phyloP scores from a whole-genome alignment of 1,140 invertebrate species.

The Drosophila lini region DNA sequence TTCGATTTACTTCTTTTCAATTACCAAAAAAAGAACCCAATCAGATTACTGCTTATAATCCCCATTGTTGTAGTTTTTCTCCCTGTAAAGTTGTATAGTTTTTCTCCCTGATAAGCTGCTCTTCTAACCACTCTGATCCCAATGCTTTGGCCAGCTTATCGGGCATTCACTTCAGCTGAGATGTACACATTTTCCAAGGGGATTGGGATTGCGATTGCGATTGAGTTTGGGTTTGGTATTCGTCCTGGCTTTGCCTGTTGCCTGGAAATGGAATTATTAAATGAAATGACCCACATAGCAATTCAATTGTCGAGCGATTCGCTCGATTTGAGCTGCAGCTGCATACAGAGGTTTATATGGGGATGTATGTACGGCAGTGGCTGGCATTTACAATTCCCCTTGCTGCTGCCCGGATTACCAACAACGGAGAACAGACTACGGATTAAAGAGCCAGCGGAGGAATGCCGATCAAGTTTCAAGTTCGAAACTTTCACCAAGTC shows the following conservation, averaged over 20 bases:
- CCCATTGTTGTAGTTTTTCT: background rate
- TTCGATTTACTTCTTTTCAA: background rate
- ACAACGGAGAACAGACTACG: slow-evolving; percentile 4
- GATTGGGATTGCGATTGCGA: background rate
- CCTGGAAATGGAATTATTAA: slow-evolving; percentile 66
- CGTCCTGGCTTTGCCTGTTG: slow-evolving; percentile 18
- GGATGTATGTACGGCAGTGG: slow-evolving; percentile 3
- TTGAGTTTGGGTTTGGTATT: background rate
- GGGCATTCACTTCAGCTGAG: slow-evolving; percentile 56
- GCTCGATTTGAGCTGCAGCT: slow-evolving; percentile 65
- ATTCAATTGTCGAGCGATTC: slow-evolving; percentile 60
- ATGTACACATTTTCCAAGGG: slow-evolving; percentile 7
- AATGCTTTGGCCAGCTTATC: slow-evolving; percentile 63
- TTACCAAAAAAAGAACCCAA: background rate
- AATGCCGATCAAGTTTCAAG: slow-evolving; percentile 46
- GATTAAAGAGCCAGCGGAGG: slow-evolving; percentile 19
- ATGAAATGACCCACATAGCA: slow-evolving; percentile 77
- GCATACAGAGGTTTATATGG: background rate
- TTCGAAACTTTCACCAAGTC: slow-evolving; percentile 38
- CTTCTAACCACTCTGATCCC: slow-evolving; percentile 2
- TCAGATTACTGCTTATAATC: slow-evolving; percentile 2
- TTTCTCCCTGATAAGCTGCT: slow-evolving; percentile 11
- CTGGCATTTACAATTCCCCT: slow-evolving; percentile 54
- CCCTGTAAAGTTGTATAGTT: background rate
- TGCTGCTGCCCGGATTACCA: slow-evolving; percentile 15